Percentiles rank a stretch among this genome's conserved stretches.
Conservation (phyloP, 1,140 invertebrate species). For the Ylistrum balloti region DNA sequence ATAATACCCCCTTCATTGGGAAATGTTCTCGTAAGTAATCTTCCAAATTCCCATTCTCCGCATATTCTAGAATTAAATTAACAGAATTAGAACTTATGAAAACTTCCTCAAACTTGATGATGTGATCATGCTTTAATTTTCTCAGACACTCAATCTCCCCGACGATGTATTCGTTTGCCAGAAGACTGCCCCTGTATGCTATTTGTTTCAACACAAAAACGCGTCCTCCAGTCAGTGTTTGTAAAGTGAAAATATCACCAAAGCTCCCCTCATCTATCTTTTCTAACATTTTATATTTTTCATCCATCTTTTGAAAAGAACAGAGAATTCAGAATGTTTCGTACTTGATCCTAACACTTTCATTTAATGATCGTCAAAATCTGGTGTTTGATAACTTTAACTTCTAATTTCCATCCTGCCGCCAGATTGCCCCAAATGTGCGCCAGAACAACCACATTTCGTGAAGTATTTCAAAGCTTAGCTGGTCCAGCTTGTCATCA, state of each 20-base stretch:
- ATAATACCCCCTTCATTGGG: background rate
- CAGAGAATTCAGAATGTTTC: background rate
- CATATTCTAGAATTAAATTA: slow-evolving; percentile 62
- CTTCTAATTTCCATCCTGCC: background rate
- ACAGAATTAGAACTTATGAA: slow-evolving; percentile 44
- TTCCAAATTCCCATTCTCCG: slow-evolving; percentile 61
- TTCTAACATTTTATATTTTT: slow-evolving; percentile 51
- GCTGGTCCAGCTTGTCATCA: background rate
- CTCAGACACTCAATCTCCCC: slow-evolving; percentile 55
- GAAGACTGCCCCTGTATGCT: slow-evolving; percentile 54
- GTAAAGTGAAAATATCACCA: slow-evolving; percentile 58
- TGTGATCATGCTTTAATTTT: slow-evolving; percentile 55
- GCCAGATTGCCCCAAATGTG: background rate
- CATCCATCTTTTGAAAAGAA: slow-evolving; percentile 41
- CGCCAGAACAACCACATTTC: background rate
- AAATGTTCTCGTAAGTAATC: slow-evolving; percentile 40
- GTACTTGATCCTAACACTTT: background rate
- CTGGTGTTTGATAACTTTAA: too few species aligned
- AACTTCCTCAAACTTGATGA: slow-evolving; percentile 54
- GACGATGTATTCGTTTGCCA: slow-evolving; percentile 53
- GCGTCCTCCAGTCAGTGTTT: background rate
- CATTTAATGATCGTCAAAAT: background rate
- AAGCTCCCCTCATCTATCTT: slow-evolving; percentile 60
- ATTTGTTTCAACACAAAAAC: slow-evolving; percentile 59
- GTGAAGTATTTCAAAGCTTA: background rate